Evolutionary conservation across 2,797 vertebrate species (phyloP), one percentile per base, ranked within the genome.

Genomic region (Halcyon smyrnensis): DNA sequence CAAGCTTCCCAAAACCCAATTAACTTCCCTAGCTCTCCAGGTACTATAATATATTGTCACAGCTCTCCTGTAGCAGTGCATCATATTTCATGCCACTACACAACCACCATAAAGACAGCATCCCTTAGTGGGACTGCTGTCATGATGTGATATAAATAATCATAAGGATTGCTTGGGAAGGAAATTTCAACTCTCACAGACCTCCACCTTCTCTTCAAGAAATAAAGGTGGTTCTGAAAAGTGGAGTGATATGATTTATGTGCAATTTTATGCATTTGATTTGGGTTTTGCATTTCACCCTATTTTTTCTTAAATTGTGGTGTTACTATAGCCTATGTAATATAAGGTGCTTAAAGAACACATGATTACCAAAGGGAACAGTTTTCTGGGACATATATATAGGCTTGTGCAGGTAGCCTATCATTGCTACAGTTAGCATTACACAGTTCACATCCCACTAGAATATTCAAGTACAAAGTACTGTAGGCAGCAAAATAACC

Each of bases 401-500:
- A 14, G 64, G n/a, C 27, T 83, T 74, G 76, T 82, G 51, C 59
- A 30, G 63, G 62, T 54, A 90, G 89, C 69, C 43, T 78, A 41
- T 93, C 76, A 78, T 94, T 90, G 83, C 60, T 48, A 62, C 62
- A 86, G 86, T 87, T 78, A 85, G 50, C 51, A 84, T 68, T 80
- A 36, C 63, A 91, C 41, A 46, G 34, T 15, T 93, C 86, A 56
- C 59, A 59, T 87, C 85, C 84, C 87, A 62, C 81, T 46, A 70
- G 86, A 94, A 95, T 93, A 95, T 90, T 88, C 89, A 95, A 89
- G 85, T 50, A 56, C 37, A 53, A 89, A 95, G 77, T 73, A 60
- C 63, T 39, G 54, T 10, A 84, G 93, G 89, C 70, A 93, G 87
- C 46, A 86, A 67, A 96, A 74, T 3, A 82, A 70, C 89, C 3